Evolutionary conservation across 1,140 invertebrate species (phyloP), one percentile per base, ranked within the genome.

Genomic region (Panagrolaimus sp.): DNA sequence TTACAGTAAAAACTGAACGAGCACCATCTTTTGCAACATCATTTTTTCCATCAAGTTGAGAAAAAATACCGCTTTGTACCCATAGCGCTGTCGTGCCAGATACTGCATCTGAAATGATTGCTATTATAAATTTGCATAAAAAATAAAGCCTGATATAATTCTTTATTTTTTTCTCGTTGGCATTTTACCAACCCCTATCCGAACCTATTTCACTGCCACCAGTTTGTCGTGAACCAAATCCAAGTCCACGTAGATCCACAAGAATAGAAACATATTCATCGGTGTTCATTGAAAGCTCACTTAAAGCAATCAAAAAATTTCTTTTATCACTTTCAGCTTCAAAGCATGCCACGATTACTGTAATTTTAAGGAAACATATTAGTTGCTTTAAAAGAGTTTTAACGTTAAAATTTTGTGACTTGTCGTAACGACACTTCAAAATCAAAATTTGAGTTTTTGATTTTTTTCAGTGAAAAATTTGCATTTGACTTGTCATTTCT

Each of bases 301-400:
- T 70, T 43, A 8, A 44, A 23, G 43, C 78, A 45, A 42, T 70
- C 67, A 51, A 77, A 66, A 20, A 63, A 61, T 63, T 75, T 47
- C 20, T 72, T 68, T 42, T 66, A 53, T 27, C 25, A 51, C 69
- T 23, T 51, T 62, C 9, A 44, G 38, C 23, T 69, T 64, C 5
- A 74, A 45, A 25, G 65, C 74, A 76, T 0, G 66, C 44, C 11
- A 75, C 23, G 14, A 71, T 51, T 20, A 75, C 72, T 74, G 44
- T 27, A 63, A 73, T 64, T 43, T n/a, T n/a, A n/a, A n/a, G n/a
- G n/a, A 5, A 27, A 23, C 9, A 63, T 51, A 1, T 57, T 44
- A 13, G 16, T 51, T 46, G 25, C n/a, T n/a, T n/a, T n/a, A n/a
- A n/a, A n/a, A n/a, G n/a, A n/a, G n/a, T n/a, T n/a, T n/a, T n/a